Evolutionary conservation across 2,888 invertebrate genomes (phyloP), one percentile per base, ranked within the genome.

Genomic region (Xestia c-nigrum): DNA sequence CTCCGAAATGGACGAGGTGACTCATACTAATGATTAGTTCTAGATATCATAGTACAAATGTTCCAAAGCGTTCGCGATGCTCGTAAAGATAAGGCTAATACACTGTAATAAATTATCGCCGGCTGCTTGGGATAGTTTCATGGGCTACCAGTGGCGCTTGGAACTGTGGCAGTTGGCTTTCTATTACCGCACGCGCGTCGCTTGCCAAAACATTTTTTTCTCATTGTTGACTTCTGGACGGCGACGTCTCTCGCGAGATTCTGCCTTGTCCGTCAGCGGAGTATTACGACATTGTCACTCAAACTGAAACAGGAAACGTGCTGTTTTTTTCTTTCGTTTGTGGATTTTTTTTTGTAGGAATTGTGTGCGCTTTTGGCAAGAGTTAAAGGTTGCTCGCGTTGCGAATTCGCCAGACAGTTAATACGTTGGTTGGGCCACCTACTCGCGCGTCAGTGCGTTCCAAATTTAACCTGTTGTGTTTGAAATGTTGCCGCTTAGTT

Each of bases 1-100:
- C 81, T 98, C 98, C 82, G 97, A 97, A 93, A 95, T 96, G 92
- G 98, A 98, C 88, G 98, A 98, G 97, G 98, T 98, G 95, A 82
- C 92, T 93, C 89, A 91, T 76, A 74, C 72, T 90, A 88, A 87
- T 80, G 74, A 84, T 83, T 85, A 84, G 72, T 86, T 87, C 84
- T 87, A 87, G 80, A 89, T 83, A 85, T 89, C 75, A 87, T 89
- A 84, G 78, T 75, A 85, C 76, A 79, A 87, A 80, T 83, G 79
- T 87, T 89, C 78, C 76, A 87, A 91, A 89, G 81, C 85, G 85
- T 90, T 89, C 77, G 87, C 85, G 88, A 88, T 89, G 80, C 83
- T 90, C 88, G 86, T 89, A 86, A 90, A 91, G 87, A 91, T 90
- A 90, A 88, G 85, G 83, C 84, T 92, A 90, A 92, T 90, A 88